These are phyloP conservation scores for Pleuronectes platessa DNA, from an alignment of 2,113 vertebrate genomes.

Conservation along the genomic window DNA sequence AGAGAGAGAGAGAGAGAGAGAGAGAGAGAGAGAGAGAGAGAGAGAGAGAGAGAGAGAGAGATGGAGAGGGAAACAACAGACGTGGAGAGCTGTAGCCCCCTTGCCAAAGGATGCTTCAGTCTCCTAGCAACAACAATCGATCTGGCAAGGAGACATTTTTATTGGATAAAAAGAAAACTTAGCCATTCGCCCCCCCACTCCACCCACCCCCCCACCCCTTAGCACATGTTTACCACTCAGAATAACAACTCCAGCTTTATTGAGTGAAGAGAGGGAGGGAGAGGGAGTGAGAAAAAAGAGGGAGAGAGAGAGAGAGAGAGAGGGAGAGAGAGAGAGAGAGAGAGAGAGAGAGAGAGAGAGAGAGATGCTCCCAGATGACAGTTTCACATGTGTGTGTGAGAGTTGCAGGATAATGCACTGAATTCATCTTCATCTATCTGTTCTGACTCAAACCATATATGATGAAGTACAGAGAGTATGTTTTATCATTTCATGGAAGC, in stretches of 20 bases:
- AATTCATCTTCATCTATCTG: conserved; percentile 24
- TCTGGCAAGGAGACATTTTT: conserved; percentile 82
- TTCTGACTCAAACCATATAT: conserved; percentile 26
- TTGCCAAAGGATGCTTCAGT: conserved; percentile 88
- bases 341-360: conserved; percentile 13
- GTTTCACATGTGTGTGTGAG: conserved; percentile 37
- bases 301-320: background rate
- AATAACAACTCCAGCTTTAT: conserved; percentile 64
- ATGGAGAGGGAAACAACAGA: conserved; percentile 73
- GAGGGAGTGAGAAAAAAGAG: background rate
- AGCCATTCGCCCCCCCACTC: conserved; percentile 58
- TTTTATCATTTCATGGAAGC: conserved; percentile 10
- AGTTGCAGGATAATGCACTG: conserved; percentile 18
- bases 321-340: conserved; percentile 3
- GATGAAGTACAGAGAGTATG: background rate
- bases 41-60: conserved; percentile 43
- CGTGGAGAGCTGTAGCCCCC: conserved; percentile 78
- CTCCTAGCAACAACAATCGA: conserved; percentile 89
- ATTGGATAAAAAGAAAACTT: conserved; percentile 85
- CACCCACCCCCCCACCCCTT: conserved; percentile 27
- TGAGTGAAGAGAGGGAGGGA: conserved; percentile 29
- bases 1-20: conserved; percentile 42
- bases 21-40: conserved; percentile 10
- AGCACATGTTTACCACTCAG: conserved; percentile 71
- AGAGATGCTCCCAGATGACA: conserved; percentile 26